These are phyloP conservation scores for Phoenicopterus ruber DNA, from an alignment of 2,113 vertebrate genomes.

Conservation along the genomic window DNA sequence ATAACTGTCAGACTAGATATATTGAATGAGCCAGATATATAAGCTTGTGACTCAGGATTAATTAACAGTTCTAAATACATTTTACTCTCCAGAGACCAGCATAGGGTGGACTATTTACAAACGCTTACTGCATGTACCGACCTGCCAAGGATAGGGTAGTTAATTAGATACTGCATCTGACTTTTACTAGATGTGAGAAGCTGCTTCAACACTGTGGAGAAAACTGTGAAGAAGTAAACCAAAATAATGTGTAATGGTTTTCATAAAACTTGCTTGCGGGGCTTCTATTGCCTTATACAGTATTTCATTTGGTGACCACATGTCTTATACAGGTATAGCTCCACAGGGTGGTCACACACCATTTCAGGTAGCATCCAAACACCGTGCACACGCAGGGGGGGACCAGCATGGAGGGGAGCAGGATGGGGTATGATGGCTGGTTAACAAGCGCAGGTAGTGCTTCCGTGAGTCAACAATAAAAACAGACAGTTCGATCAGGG, in stretches of 20 bases:
- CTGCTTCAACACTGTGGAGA: neutral
- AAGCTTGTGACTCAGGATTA: neutral
- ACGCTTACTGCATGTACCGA: neutral
- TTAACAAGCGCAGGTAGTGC: neutral
- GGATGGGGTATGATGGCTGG: neutral
- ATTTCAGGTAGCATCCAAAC: neutral
- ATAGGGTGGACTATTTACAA: neutral
- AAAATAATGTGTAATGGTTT: neutral
- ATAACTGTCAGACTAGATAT: neutral
- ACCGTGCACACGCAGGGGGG: accelerated
- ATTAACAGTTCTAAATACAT: neutral
- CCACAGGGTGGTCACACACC: neutral
- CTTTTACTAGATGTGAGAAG: neutral
- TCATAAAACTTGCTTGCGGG: neutral
- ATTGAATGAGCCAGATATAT: neutral
- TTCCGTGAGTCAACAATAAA: neutral
- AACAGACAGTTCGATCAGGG: neutral
- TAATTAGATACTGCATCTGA: neutral
- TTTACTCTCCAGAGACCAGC: neutral
- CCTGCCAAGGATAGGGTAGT: neutral
- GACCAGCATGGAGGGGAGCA: neutral
- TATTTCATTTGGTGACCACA: neutral
- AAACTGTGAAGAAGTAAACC: neutral
- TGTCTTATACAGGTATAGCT: neutral
- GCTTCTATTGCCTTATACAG: neutral